Base-by-base conservation (phyloP, 92 coral and sea anemone species). In the Porites rus region DNA sequence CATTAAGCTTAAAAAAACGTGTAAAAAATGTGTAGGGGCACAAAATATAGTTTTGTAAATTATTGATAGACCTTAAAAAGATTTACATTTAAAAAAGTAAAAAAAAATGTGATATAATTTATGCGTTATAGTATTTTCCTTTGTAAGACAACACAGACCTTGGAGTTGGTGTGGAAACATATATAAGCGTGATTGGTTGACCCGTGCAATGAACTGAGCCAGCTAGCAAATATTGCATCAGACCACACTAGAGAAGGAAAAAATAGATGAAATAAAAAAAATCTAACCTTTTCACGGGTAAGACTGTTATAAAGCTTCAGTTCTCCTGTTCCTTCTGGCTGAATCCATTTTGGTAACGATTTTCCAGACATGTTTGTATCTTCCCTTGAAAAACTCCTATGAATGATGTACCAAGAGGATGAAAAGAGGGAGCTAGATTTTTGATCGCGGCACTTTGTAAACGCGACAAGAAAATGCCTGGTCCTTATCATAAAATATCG, bases 271-370 rank as follows among this genome's bases (percentile, higher is more conserved):
- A 22, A 8, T 2, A 18, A 25, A 51, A 22, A 8, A 76, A 65
- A n/a, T 28, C 84, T 18, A 75, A 97, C 99, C 99, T 97, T 97
- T 66, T 97, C 99, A 67, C 94, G 93, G 5, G 99, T 97, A 52
- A 97, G 91, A 69, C 99, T 95, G 93, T 97, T 97, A 67, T 93
- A 95, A 60, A 97, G 91, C 88, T 86, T 94, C 31, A 97, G 87
- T 76, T 97, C 99, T 69, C 99, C 94, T 25, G 91, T 92, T 31
- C 99, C 99, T 79, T 93, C 92, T 0, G 99, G 99, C 22, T 92
- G 71, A 18, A 88, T 90, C 99, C 99, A 97, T 51, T 80, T 89
- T 64, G 98, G 98, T 52, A 94, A 78, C 7, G 75, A 88, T 84
- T 88, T 93, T 17, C 74, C 91, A 50, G 98, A 87, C 98, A 94